Conservation (phyloP, 1,140 invertebrate genomes). For the Drosophila repletoides region DNA sequence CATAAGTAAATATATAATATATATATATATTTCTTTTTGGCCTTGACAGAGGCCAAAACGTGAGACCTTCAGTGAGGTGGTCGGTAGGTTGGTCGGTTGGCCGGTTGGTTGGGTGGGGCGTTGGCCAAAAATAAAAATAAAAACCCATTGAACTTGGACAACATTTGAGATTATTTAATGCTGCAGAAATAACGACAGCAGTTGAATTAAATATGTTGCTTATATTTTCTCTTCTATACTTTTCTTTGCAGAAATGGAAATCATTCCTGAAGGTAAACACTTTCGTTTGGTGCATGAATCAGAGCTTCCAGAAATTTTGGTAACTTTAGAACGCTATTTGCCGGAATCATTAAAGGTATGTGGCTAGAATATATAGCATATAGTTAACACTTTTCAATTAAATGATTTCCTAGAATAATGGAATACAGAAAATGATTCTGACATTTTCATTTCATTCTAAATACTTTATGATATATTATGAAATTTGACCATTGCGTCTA, state of each 20-base stretch:
- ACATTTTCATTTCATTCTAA: too few relatives aligned
- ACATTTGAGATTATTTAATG: slow-evolving; percentile 27
- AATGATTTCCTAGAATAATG: too few relatives aligned
- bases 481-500: too few relatives aligned
- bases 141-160: slow-evolving; percentile 16
- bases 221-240: slow-evolving; percentile 1
- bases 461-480: too few relatives aligned
- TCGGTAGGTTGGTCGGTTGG: too few relatives aligned
- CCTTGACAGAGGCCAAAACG: slow-evolving; percentile 58
- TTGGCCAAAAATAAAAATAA: slow-evolving; percentile 23
- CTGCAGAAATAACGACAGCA: slow-evolving; percentile 5
- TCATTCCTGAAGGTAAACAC: slow-evolving; percentile 90
- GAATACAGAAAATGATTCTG: too few relatives aligned
- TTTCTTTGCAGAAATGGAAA: slow-evolving; percentile 88
- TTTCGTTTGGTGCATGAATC: slow-evolving; percentile 92
- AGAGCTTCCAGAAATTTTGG: slow-evolving; percentile 90
- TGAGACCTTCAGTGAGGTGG: slow-evolving; percentile 35
- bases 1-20: too few relatives aligned
- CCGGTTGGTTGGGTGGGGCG: not conserved
- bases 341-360: slow-evolving; percentile 90
- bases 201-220: slow-evolving; percentile 5
- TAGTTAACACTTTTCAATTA: too few relatives aligned
- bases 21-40: slow-evolving; percentile 20
- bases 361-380: too few relatives aligned
- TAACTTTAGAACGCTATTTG: slow-evolving; percentile 89